Evolutionary conservation across 1,140 invertebrate species (phyloP), one percentile per base, ranked within the genome.

Genomic region (Subanguina moxae): DNA sequence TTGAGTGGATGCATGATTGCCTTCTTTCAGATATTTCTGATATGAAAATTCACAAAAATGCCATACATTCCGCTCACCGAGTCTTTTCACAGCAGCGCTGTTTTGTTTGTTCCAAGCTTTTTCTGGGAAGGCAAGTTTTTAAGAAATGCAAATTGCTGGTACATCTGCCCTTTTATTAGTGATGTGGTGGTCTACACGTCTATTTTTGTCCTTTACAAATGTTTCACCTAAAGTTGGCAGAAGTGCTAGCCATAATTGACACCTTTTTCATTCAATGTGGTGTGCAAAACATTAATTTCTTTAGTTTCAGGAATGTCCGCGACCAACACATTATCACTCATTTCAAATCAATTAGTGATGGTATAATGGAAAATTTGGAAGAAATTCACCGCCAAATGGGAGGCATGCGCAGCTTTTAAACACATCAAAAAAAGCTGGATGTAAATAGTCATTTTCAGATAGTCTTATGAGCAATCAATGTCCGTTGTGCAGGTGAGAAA

Each of bases 271-370:
- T n/a, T n/a, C n/a, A n/a, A n/a, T n/a, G n/a, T n/a, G n/a, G n/a
- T n/a, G n/a, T n/a, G n/a, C n/a, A n/a, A n/a, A n/a, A n/a, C n/a
- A n/a, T n/a, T n/a, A n/a, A n/a, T n/a, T n/a, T n/a, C n/a, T n/a
- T n/a, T n/a, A n/a, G n/a, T 38, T 38, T 3, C 48, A 65, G 65
- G 21, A 69, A 67, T 46, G 32, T 67, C 1, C 65, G 65, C 3
- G 64, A 65, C 32, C 62, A 69, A 28, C 65, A 67, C 30, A 23
- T 67, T n/a, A 65, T 67, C 23, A 68, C 25, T n/a, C 65, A 67
- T 64, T 67, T 67, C 23, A 19, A 62, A 19, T 27, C 21, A 5
- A 43, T 64, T 46, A 19, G 17, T 58, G 62, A 43, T 19, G 27
- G n/a, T 1, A 38, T 32, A 1, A 64, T 64, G 62, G 62, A 23